Evolutionary conservation across 2,888 invertebrate species (phyloP).

Genomic region (Hirtodrosophila duncani): DNA sequence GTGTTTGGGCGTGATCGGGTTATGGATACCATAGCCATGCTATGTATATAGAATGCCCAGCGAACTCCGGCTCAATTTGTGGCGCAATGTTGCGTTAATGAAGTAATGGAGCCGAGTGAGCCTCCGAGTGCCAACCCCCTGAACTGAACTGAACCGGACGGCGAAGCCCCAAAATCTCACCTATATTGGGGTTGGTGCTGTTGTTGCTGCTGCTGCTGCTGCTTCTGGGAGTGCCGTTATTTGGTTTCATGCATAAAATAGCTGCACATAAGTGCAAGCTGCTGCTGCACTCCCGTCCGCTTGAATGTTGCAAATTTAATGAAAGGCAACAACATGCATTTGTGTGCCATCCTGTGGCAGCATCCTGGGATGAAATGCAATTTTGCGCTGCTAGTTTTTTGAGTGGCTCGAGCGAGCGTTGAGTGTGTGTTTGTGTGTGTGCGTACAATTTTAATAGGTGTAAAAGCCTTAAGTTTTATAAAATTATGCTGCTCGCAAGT

Average conservation of each 20-base stretch:
- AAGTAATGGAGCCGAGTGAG: slow-evolving; percentile 42
- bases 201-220: not conserved
- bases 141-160: slow-evolving; percentile 1
- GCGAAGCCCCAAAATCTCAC: slow-evolving; percentile 18
- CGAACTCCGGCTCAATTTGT: slow-evolving; percentile 40
- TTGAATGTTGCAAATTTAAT: slow-evolving; percentile 54
- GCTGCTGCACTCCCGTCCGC: slow-evolving; percentile 33
- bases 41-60: not conserved
- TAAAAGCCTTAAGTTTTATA: slow-evolving; percentile 59
- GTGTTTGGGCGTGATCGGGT: not conserved
- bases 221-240: slow-evolving; percentile 40
- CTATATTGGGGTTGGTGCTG: not conserved
- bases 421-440: slow-evolving; percentile 2
- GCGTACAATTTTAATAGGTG: slow-evolving; percentile 53
- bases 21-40: slow-evolving; percentile 4
- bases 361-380: slow-evolving; percentile 52
- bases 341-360: slow-evolving; percentile 8
- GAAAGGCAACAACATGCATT: slow-evolving; percentile 28
- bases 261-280: slow-evolving; percentile 57
- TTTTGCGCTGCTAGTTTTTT: slow-evolving; percentile 61
- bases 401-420: slow-evolving; percentile 37
- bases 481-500: slow-evolving; percentile 49
- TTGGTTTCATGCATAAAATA: slow-evolving; percentile 71
- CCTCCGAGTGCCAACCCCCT: slow-evolving; percentile 4
- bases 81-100: slow-evolving; percentile 52